Conservation (phyloP, 2,888 invertebrate species). For the Odontomyia ornata region DNA sequence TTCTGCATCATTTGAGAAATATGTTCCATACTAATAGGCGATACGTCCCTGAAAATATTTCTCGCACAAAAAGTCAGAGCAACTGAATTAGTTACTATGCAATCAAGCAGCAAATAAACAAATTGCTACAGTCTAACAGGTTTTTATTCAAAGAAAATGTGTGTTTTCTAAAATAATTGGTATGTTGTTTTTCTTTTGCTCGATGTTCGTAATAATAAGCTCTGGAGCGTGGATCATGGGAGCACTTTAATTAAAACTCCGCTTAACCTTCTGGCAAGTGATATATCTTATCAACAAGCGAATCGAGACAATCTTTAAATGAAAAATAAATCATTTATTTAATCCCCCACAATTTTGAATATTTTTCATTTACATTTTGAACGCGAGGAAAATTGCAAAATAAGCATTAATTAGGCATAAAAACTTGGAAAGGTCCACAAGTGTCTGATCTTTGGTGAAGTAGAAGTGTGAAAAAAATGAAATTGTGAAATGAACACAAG, state of each 20-base stretch:
- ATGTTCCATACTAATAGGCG: slow-evolving; percentile 25
- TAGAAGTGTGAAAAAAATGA: neutral
- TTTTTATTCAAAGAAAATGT: neutral
- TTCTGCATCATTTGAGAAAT: slow-evolving; percentile 35
- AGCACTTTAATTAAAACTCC: slow-evolving; percentile 4
- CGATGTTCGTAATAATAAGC: neutral
- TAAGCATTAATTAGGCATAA: neutral
- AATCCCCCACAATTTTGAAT: neutral
- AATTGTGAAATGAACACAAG: neutral
- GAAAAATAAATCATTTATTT: slow-evolving; percentile 18
- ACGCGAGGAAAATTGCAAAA: neutral
- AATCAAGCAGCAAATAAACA: slow-evolving; percentile 5
- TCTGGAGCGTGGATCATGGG: neutral
- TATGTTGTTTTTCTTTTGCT: neutral
- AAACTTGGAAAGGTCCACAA: neutral
- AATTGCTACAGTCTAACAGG: slow-evolving; percentile 8
- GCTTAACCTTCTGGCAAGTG: slow-evolving; percentile 21
- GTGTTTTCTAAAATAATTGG: neutral
- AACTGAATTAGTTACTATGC: neutral
- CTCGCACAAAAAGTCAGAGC: neutral
- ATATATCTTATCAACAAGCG: neutral
- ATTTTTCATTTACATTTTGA: neutral
- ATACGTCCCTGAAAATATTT: neutral
- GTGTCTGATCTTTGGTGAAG: neutral
- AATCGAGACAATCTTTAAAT: slow-evolving; percentile 20